phyloP scores from a whole-genome alignment of 2,113 vertebrate species.

The Piaya cayana region DNA sequence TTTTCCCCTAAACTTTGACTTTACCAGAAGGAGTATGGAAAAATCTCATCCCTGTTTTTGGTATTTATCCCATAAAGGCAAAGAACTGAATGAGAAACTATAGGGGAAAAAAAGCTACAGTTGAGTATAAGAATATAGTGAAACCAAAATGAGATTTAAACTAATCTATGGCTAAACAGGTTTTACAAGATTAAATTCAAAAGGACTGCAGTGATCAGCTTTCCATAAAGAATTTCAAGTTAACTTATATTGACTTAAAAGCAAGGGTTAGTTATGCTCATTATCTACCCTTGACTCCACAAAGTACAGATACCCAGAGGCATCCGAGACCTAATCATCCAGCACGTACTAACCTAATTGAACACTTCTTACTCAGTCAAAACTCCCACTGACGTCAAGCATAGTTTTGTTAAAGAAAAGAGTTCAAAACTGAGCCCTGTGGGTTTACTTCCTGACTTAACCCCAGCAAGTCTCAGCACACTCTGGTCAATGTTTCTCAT shows the following conservation, averaged over 20 bases:
- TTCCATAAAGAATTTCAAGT: neutral
- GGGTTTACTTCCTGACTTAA: slow-evolving; percentile 16
- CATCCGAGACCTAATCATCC: neutral
- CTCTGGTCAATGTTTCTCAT: slow-evolving; percentile 12
- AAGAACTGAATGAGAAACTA: neutral
- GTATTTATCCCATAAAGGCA: neutral
- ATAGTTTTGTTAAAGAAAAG: neutral
- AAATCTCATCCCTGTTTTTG: neutral
- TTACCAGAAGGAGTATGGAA: neutral
- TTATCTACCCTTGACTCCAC: neutral
- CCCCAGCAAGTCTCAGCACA: neutral
- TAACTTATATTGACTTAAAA: neutral
- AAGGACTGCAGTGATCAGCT: neutral
- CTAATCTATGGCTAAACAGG: neutral
- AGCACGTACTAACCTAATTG: neutral
- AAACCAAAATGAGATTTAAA: neutral
- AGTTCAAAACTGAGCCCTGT: neutral
- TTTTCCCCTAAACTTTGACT: neutral
- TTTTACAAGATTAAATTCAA: neutral
- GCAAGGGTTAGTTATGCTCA: neutral
- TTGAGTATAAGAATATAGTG: neutral
- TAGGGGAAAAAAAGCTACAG: neutral
- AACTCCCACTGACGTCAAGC: neutral
- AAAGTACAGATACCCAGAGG: neutral
- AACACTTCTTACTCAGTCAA: neutral